Conservation (phyloP, 1,140 invertebrate species). For the Reticulitermes speratus region DNA sequence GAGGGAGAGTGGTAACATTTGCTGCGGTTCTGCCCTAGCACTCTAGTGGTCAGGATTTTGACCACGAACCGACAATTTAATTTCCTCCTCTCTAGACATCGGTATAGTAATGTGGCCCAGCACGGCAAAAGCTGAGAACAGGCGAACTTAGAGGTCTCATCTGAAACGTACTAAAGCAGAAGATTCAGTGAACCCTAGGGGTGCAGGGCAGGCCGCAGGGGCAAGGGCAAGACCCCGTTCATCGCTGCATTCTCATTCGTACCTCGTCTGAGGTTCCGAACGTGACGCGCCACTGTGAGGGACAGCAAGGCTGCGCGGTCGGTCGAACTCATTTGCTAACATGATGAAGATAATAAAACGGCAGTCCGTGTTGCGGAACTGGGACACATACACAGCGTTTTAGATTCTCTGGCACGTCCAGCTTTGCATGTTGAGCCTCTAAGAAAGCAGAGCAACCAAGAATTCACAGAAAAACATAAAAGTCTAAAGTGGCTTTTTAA, state of each 20-base stretch:
- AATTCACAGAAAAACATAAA: not conserved
- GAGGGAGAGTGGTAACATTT: not conserved
- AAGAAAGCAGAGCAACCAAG: not conserved
- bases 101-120: not conserved
- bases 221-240: not conserved
- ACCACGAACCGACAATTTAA: not conserved
- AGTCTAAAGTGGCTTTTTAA: not conserved
- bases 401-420: not conserved
- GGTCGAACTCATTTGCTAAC: not conserved
- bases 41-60: not conserved
- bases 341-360: conserved; percentile 13
- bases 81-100: not conserved
- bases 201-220: not conserved
- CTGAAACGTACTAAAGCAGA: too few species aligned
- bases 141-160: not conserved
- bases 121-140: not conserved
- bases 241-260: not conserved
- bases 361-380: not conserved
- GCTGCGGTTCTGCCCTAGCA: not conserved
- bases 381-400: not conserved
- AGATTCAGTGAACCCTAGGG: too few species aligned
- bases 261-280: not conserved
- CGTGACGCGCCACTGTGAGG: not conserved
- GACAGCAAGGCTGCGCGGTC: not conserved
- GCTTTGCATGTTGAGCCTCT: not conserved